Conservation (phyloP, 2,888 invertebrate genomes). For the Pycnomerus fuliginosus region DNA sequence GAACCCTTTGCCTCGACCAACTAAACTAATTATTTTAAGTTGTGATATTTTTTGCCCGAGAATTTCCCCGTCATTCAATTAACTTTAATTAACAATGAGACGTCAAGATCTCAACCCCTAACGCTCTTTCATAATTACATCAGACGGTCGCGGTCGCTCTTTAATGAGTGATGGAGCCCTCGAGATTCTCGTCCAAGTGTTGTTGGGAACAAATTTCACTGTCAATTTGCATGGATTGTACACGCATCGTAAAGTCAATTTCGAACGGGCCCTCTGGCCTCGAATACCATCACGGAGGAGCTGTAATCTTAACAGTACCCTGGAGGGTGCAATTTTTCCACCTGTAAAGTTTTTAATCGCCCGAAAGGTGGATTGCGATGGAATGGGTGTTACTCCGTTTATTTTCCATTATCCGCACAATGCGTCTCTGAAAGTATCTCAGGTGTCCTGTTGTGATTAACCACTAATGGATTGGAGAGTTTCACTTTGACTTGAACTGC, state of each 20-base stretch:
- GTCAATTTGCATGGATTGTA: conserved; percentile 30
- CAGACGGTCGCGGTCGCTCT: conserved; percentile 22
- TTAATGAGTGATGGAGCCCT: conserved; percentile 28
- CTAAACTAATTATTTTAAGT: too few species aligned
- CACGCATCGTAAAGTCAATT: conserved; percentile 46
- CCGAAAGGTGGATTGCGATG: too few species aligned
- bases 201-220: conserved; percentile 12
- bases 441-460: conserved; percentile 10
- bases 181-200: conserved; percentile 13
- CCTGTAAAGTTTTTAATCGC: too few species aligned
- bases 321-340: too few species aligned
- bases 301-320: conserved; percentile 7
- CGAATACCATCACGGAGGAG: conserved; percentile 7
- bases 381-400: too few species aligned
- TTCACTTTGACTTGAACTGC: conserved; percentile 16
- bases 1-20: too few species aligned
- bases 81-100: too few species aligned
- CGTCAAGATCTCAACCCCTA: conserved; percentile 17
- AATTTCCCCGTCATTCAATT: too few species aligned
- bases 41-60: too few species aligned
- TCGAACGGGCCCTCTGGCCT: conserved; percentile 13
- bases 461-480: conserved; percentile 10
- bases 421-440: conserved; percentile 4
- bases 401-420: conserved; percentile 2
- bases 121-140: conserved; percentile 27